Evolutionary conservation across 2,113 vertebrate species (phyloP), one percentile per base, ranked within the genome.

Genomic region (Megaceryle torquata): DNA sequence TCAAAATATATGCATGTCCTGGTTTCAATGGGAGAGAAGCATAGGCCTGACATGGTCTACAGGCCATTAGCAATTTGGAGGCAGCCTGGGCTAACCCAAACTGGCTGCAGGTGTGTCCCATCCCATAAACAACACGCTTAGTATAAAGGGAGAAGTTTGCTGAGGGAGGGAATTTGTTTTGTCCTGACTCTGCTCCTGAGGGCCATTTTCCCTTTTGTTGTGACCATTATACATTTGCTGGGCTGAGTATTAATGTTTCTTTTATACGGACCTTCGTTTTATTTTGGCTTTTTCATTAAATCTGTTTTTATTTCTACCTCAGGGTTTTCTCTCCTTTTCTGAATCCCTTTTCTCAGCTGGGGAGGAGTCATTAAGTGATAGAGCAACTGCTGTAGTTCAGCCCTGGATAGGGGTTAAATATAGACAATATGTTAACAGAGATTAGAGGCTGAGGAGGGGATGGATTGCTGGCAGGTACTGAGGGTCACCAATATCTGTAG

Each of bases 391-490:
- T 57, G 12, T 57, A n/a, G 31, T 57, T 57, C 31, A 57, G 56
- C 11, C 53, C 18, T n/a, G 19, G 31, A 57, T 57, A 57, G n/a
- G 56, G 54, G 31, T 31, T 57, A 57, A 57, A 33, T 57, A 14
- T 17, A 56, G 29, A 29, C 28, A 56, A 25, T 2, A 28, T 2
- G 9, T 60, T 29, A 9, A 48, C n/a, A 84, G 33, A 65, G 11
- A 43, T 63, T 24, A 33, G 31, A 60, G 3, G 2, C 53, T 82
- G 15, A 19, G 24, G 39, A 78, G 37, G 4, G 6, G 1, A 20
- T 26, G 15, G 31, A 25, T 7, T 10, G n/a, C 12, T 0, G 0
- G 20, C 6, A 16, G 19, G 11, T 61, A 37, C 35, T 15, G 29
- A 17, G 37, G 2, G 4, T 72, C 51, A 81, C 14, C 3, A 7